Evolutionary conservation across 2,888 invertebrate genomes (phyloP), one percentile per base, ranked within the genome.

Genomic region (Halocaridina rubra): DNA sequence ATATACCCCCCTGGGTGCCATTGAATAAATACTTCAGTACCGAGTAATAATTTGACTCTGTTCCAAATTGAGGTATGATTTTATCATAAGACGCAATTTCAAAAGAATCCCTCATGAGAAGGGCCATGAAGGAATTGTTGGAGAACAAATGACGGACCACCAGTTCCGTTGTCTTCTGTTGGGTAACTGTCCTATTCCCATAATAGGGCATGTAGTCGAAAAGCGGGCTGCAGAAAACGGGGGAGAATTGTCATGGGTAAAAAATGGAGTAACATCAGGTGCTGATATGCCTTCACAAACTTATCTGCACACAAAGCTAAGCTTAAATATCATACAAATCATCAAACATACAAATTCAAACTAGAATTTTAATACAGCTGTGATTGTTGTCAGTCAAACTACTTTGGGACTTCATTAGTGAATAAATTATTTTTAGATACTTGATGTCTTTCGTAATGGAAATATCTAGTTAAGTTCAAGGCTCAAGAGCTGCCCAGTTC

Each of bases 11-110:
- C 3, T 74, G 75, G 13, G 33, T 10, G 3, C 61, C 57, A 30
- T 64, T 22, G 32, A 84, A 79, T 13, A 84, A 46, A 32, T 84
- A 84, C 57, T 84, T 84, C 8, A 84, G 33, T 19, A 84, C 80
- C 2, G 78, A 67, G 22, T 84, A 86, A 61, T 86, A 81, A 46
- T 78, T 80, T 2, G 80, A 27, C 7, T 84, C 86, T n/a, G 88
- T 67, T 4, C 78, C 85, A 24, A 88, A 88, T 69, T 88, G 88
- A 0, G 88, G 88, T 39, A 84, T 81, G 33, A 88, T 88, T 80
- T 88, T 88, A 69, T 88, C 88, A 19, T 86, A 86, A 46, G 88
- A 88, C 3, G 88, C 88, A n/a, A 84, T 33, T 32, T 82, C 77
- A 39, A 84, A 88, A 29, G 84, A 46, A 1, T 78, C 84, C 8